Evolutionary conservation across 2,113 vertebrate species (phyloP), one percentile per base, ranked within the genome.

Genomic region (Balaenoptera acutorostrata): DNA sequence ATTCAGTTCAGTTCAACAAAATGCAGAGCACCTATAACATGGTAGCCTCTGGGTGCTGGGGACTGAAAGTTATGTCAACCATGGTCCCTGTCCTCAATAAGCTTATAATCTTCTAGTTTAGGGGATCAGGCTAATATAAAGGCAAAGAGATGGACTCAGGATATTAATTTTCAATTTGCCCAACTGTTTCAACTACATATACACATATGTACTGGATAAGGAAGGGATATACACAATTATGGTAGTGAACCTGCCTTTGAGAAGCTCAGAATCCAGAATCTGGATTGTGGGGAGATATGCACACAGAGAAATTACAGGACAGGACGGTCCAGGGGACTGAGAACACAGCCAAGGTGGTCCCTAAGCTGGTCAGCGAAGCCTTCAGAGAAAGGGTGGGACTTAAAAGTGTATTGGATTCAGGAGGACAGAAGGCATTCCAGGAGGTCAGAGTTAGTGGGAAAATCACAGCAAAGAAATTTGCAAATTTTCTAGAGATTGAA

Each of bases 91-190:
- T 74, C 68, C 33, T 44, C 39, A 93, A 39, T 6, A 75, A 85
- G 29, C 6, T 84, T 81, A 52, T 8, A 39, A 20, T 36, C 61
- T 44, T 75, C 84, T 0, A 0, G 36, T 39, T 89, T n/a, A 31
- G 9, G 13, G 6, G 20, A 64, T 41, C 59, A 23, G 36, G 66
- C 12, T 23, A 49, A 18, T 17, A 55, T 8, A 87, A 72, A 88
- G 36, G 11, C 21, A 80, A 71, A 61, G 44, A 74, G 17, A 75
- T 46, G 5, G 13, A 88, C 3, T 49, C 27, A 17, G 49, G 68
- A 78, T 27, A 57, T 52, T 66, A 41, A 61, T 64, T 92, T 75
- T 90, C 36, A 64, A 57, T 77, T 90, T 97, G 6, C 9, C 80
- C 61, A 69, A 89, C 27, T 80, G 80, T 44, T 90, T 36, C 25